Evolutionary conservation across 2,113 vertebrate species (phyloP), one percentile per base, ranked within the genome.

Genomic region (Etia nguti): DNA sequence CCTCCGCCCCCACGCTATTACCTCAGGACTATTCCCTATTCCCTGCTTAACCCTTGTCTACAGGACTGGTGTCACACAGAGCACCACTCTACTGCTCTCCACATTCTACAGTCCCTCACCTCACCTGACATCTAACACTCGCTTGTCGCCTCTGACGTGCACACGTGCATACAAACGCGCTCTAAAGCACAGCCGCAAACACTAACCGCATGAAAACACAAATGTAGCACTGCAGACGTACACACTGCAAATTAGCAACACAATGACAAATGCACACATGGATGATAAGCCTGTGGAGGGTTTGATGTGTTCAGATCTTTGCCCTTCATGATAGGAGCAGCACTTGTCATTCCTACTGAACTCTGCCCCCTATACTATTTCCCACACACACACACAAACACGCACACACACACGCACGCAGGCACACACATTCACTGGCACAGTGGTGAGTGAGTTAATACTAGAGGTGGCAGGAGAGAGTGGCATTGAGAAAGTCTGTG

Each of bases 1-100:
- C 93, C 94, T 90, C 92, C 92, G 83, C 94, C 94, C 94, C 95
- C 91, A 85, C 75, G 92, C 94, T 93, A 94, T 95, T 94, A 95
- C 94, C 94, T 86, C 92, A 93, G 92, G 90, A 94, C 93, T 95
- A 94, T 91, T 95, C 94, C 94, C 94, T 92, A 94, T 95, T 95
- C 95, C 92, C 95, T 93, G 94, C 92, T 96, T 96, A 96, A 95
- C 93, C 94, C 93, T 94, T 92, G 94, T 93, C 92, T 95, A 91
- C 91, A 93, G 92, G 91, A 88, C 92, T 75, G 80, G 89, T 94
- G 95, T 94, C 94, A 95, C 87, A 77, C 80, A 57, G 90, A 91
- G 93, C 90, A 86, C 70, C 91, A 93, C 93, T 95, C 92, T 84
- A 31, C 91, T 82, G 94, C 93, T 94, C 93, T 93, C 90, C 92